Conservation (phyloP, 2,888 invertebrate genomes). For the Xylophagus ater region DNA sequence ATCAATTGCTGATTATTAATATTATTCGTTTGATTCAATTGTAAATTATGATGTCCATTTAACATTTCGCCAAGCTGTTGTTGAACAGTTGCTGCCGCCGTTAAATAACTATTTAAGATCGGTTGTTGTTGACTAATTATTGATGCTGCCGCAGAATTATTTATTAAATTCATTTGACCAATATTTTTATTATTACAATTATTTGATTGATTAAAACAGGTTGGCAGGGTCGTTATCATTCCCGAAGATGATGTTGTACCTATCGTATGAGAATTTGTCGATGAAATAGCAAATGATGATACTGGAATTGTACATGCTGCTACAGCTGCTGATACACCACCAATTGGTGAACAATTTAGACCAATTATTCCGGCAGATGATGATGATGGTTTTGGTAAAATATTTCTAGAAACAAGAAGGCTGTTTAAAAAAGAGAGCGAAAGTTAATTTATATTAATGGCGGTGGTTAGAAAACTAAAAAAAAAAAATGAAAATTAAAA, state of each 20-base stretch:
- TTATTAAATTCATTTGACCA: conserved; percentile 3
- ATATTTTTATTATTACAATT: background rate
- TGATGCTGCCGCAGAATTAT: background rate
- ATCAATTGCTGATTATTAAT: conserved; percentile 31
- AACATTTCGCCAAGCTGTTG: conserved; percentile 22
- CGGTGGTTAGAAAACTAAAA: conserved; percentile 21
- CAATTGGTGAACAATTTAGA: too few relatives aligned
- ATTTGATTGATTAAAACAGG: too few relatives aligned
- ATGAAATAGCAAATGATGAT: conserved; percentile 23
- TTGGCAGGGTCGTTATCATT: background rate
- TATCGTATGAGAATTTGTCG: too few relatives aligned
- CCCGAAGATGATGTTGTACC: background rate
- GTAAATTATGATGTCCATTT: conserved; percentile 21
- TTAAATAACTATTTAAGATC: conserved; percentile 22
- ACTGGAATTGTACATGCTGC: conserved; percentile 19
- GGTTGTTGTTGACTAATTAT: conserved; percentile 22
- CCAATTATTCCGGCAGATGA: conserved; percentile 12
- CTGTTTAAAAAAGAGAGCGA: conserved; percentile 21
- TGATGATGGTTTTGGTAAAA: conserved; percentile 36
- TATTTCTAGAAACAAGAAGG: conserved; percentile 32
- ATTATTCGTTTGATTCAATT: conserved; percentile 9
- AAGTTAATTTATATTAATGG: conserved; percentile 24
- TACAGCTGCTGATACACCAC: background rate
- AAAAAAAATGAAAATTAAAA: conserved; percentile 13
- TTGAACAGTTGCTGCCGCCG: conserved; percentile 20